Conservation (phyloP, 2,113 vertebrate species). For the Halichoerus grypus region DNA sequence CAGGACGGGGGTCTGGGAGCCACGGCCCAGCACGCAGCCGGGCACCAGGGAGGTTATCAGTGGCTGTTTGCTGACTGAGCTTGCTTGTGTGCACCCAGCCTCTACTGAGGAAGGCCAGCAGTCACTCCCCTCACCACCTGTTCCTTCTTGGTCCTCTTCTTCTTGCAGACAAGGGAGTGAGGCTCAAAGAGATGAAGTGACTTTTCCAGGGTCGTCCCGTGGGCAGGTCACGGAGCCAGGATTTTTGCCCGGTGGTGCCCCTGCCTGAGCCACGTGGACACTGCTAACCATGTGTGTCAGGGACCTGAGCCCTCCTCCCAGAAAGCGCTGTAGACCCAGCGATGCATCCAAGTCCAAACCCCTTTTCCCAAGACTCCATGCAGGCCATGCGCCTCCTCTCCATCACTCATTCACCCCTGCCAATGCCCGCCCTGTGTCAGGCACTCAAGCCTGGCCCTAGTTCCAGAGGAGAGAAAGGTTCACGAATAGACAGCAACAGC, state of each 20-base stretch:
- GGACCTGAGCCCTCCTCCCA: background rate
- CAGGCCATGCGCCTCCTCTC: background rate
- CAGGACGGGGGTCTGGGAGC: too few species aligned
- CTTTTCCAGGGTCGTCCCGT: background rate
- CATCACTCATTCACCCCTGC: background rate
- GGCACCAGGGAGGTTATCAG: background rate
- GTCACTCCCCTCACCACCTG: background rate
- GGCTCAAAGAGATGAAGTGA: background rate
- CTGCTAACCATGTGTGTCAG: background rate
- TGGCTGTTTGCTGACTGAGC: background rate
- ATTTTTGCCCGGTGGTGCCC: background rate
- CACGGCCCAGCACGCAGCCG: too few species aligned
- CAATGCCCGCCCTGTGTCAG: background rate
- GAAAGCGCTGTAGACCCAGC: background rate
- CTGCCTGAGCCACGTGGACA: fast-evolving
- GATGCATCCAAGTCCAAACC: background rate
- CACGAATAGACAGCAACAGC: background rate
- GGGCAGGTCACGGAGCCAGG: background rate
- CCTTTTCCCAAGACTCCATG: background rate
- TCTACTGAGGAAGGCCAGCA: background rate
- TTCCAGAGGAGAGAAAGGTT: background rate
- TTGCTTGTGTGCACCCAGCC: background rate
- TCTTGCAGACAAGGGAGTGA: background rate
- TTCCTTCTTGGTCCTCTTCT: background rate
- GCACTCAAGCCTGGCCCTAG: background rate